Conservation (phyloP, 1,140 invertebrate species). For the Hesperophylax magnus region DNA sequence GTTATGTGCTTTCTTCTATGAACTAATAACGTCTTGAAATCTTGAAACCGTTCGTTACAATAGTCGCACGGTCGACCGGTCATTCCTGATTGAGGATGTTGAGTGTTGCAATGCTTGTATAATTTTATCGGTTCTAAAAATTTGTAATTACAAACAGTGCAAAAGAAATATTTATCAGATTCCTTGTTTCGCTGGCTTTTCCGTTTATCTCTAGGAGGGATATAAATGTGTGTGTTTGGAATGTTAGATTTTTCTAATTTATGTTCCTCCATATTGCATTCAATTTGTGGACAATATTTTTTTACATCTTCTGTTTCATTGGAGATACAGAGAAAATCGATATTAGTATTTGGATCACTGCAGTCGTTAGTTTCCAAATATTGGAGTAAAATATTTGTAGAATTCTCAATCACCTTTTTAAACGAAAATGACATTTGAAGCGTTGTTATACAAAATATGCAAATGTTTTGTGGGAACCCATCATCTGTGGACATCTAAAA, state of each 20-base stretch:
- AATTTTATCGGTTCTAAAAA: conserved; percentile 62
- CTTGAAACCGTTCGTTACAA: conserved; percentile 67
- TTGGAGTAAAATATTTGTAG: conserved; percentile 59
- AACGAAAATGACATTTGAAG: conserved; percentile 67
- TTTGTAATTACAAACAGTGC: conserved; percentile 66
- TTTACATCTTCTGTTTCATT: conserved; percentile 24
- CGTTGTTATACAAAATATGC: conserved; percentile 66
- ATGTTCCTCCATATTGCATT: background rate
- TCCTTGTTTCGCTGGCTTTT: background rate
- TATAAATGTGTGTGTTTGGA: conserved; percentile 24
- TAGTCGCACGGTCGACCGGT: conserved; percentile 66
- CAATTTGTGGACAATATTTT: background rate
- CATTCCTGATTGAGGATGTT: conserved; percentile 61
- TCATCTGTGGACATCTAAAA: conserved; percentile 25
- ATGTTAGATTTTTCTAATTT: background rate
- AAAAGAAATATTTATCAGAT: conserved; percentile 48
- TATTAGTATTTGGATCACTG: conserved; percentile 25
- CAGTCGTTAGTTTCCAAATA: conserved; percentile 22
- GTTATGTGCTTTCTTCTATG: conserved; percentile 66
- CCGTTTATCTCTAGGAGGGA: background rate
- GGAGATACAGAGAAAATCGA: background rate
- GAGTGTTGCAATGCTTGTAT: conserved; percentile 62
- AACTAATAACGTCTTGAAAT: conserved; percentile 64
- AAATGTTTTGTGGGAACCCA: conserved; percentile 62
- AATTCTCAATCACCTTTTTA: conserved; percentile 64